Evolutionary conservation across 2,113 vertebrate genomes (phyloP).

Genomic region (Passer montanus): DNA sequence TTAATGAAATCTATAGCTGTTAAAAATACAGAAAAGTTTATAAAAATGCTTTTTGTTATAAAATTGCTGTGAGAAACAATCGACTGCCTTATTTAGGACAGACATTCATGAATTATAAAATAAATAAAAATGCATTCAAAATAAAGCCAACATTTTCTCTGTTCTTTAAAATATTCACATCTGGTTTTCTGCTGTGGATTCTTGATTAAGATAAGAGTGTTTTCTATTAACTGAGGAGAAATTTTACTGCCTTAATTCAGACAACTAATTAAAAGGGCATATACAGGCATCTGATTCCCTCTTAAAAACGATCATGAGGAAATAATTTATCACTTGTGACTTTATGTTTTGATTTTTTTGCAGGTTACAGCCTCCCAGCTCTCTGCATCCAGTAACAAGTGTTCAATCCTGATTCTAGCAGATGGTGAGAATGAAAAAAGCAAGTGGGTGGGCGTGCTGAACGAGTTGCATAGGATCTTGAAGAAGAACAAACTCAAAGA

Average conservation of each 20-base stretch:
- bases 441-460: constrained; percentile 94
- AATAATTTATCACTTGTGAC: not conserved
- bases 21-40: not conserved
- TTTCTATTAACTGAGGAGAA: not conserved
- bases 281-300: not conserved
- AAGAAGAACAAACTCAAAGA: constrained; percentile 98
- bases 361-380: constrained; percentile 96
- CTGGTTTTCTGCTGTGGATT: not conserved
- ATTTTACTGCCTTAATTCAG: not conserved
- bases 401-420: constrained; percentile 93
- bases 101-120: not conserved
- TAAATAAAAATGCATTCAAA: not conserved
- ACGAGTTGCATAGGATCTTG: constrained; percentile 93
- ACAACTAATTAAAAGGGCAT: not conserved
- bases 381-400: constrained; percentile 87
- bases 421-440: constrained; percentile 93
- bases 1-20: not conserved
- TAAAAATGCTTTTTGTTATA: not conserved
- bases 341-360: constrained; percentile 7
- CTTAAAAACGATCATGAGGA: not conserved
- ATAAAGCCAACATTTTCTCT: not conserved
- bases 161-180: not conserved
- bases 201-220: not conserved
- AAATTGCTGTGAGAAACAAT: not conserved
- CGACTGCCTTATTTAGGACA: not conserved